Conservation (phyloP, 2,797 vertebrate species). For the Discoglossus pictus region DNA sequence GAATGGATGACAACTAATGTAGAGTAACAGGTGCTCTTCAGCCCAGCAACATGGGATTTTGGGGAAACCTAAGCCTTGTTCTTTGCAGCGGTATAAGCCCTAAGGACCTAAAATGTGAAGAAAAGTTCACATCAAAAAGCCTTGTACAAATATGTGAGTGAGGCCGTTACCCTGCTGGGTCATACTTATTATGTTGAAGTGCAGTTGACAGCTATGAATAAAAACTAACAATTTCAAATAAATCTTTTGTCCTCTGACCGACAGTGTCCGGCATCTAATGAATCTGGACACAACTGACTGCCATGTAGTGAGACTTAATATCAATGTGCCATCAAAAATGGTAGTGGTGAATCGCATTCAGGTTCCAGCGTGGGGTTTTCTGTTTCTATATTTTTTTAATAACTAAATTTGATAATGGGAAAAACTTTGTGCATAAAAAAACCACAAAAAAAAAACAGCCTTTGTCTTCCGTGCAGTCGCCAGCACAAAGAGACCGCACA, state of each 20-base stretch:
- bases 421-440: too few relatives aligned
- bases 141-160: background rate
- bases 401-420: too few relatives aligned
- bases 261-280: background rate
- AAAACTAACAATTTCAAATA: too few relatives aligned
- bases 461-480: too few relatives aligned
- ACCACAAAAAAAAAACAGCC: too few relatives aligned
- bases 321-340: too few relatives aligned
- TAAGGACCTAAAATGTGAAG: conserved; percentile 17
- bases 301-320: too few relatives aligned
- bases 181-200: background rate
- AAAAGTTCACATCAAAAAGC: conserved; percentile 33
- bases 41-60: conserved; percentile 3
- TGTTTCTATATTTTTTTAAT: too few relatives aligned
- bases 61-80: conserved; percentile 14
- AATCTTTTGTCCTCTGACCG: background rate
- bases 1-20: background rate
- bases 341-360: too few relatives aligned
- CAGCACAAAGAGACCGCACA: too few relatives aligned
- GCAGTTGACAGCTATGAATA: background rate
- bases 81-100: conserved; percentile 20
- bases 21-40: conserved; percentile 17
- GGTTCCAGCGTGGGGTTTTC: too few relatives aligned
- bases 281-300: too few relatives aligned
- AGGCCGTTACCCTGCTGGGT: background rate